Base-by-base conservation (phyloP, 2,888 invertebrate species). In the Thera obeliscata region DNA sequence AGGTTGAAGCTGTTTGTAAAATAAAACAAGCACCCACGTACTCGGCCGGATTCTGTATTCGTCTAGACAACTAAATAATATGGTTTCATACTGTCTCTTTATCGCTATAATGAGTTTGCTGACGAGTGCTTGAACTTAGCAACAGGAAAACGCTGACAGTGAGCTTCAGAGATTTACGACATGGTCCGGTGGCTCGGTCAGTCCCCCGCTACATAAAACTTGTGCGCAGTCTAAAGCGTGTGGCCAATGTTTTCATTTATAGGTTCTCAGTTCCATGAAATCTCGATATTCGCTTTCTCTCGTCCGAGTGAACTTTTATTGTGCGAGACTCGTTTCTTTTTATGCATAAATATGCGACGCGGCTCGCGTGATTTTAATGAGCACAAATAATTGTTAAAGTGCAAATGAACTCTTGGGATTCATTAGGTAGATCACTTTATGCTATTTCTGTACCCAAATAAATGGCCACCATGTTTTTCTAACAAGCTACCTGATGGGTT, bases 71-170 rank as follows among this genome's bases (percentile, higher is more conserved):
- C 74, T 74, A 74, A 74, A 52, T 71, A 70, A 22, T 71, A 72
- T 59, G 64, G 64, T 63, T 61, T 71, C 33, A 36, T 68, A 58
- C 36, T 52, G 62, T 64, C 43, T 52, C 41, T 62, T 65, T 68
- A 66, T 71, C 68, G 75, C 76, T 73, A 77, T 75, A 79, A 75
- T 69, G 71, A 72, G 71, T 79, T 75, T 78, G 74, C 76, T 52
- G 59, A 76, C 79, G 82, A 82, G 85, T 84, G 86, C 81, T 84
- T 87, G 83, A 85, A 85, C 85, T 82, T 79, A 75, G 76, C 79
- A 81, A 83, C 83, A 85, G 83, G 84, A 85, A 85, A 85, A 75
- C 66, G 81, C 78, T 80, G 83, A 83, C 81, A 80, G 77, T 52
- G 67, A 71, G 73, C 74, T 79, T 80, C 76, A 65, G 72, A 82